Evolutionary conservation across 1,140 invertebrate species (phyloP).

Genomic region (Cheumatopsyche charites): DNA sequence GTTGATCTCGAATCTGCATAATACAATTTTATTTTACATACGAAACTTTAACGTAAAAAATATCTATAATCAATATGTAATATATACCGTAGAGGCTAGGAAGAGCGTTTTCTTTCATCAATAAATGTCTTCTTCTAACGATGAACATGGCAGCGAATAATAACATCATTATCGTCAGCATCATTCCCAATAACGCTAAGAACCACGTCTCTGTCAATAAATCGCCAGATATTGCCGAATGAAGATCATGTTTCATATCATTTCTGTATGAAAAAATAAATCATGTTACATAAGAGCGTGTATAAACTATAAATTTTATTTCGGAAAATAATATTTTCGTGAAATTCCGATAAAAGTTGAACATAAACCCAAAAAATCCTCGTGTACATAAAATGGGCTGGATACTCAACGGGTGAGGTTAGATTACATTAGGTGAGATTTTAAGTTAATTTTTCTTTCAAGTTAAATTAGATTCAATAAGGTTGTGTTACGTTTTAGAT

Average conservation of each 20-base stretch:
- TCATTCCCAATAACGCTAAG: constrained; percentile 74
- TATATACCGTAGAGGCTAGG: constrained; percentile 59
- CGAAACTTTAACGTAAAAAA: background rate
- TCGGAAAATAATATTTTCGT: background rate
- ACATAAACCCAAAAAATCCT: too few relatives aligned
- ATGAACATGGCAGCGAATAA: constrained; percentile 72
- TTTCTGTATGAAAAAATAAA: constrained; percentile 30
- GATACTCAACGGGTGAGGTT: too few relatives aligned
- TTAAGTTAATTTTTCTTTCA: too few relatives aligned
- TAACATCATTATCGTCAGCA: constrained; percentile 74
- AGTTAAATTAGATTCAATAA: too few relatives aligned
- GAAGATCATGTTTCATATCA: constrained; percentile 36
- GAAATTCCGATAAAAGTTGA: background rate
- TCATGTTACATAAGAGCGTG: too few relatives aligned
- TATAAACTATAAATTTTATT: background rate
- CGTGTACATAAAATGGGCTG: too few relatives aligned
- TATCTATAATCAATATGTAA: background rate
- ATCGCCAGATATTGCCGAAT: constrained; percentile 61
- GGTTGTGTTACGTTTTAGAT: too few relatives aligned
- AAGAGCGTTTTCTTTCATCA: constrained; percentile 54
- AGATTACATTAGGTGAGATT: too few relatives aligned
- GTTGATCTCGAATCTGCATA: constrained; percentile 45
- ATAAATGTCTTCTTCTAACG: constrained; percentile 65
- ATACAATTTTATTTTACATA: background rate
- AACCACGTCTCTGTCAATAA: constrained; percentile 78